These are phyloP conservation scores for Trachelus stipa DNA, from an alignment of 2,888 invertebrate species.

Conservation along the genomic window DNA sequence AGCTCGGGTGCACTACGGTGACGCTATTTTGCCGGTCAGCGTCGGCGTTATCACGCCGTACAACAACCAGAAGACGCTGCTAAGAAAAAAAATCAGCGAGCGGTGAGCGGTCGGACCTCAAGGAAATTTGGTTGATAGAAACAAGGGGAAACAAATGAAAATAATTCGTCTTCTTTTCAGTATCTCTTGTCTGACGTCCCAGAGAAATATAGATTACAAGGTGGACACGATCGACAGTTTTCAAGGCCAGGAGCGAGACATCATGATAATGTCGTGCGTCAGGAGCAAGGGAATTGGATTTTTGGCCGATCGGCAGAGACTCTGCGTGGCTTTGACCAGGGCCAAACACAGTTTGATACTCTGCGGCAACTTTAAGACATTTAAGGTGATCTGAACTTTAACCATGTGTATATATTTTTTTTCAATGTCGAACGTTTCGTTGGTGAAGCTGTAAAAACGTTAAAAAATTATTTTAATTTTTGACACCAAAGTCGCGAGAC, in stretches of 20 bases:
- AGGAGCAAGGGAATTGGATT: constrained; percentile 80
- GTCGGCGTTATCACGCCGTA: constrained; percentile 79
- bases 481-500: not conserved
- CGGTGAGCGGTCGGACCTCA: not conserved
- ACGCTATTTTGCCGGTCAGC: constrained; percentile 37
- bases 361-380: constrained; percentile 75
- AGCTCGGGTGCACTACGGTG: constrained; percentile 51
- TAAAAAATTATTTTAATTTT: not conserved
- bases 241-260: constrained; percentile 86
- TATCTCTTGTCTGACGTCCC: not conserved
- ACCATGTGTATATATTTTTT: not conserved
- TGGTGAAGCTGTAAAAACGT: not conserved
- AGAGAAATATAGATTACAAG: constrained; percentile 41
- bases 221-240: constrained; percentile 83
- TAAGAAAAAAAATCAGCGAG: constrained; percentile 15
- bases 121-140: too few relatives aligned
- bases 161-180: too few relatives aligned
- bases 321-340: constrained; percentile 86
- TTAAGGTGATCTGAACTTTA: constrained; percentile 67
- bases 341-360: constrained; percentile 77
- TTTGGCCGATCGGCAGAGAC: constrained; percentile 76
- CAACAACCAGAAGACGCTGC: constrained; percentile 67
- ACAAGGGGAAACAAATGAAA: too few relatives aligned
- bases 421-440: not conserved
- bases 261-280: constrained; percentile 84